These are phyloP conservation scores for Rhinophrynus dorsalis DNA, from an alignment of 2,797 vertebrate species.

Conservation along the genomic window DNA sequence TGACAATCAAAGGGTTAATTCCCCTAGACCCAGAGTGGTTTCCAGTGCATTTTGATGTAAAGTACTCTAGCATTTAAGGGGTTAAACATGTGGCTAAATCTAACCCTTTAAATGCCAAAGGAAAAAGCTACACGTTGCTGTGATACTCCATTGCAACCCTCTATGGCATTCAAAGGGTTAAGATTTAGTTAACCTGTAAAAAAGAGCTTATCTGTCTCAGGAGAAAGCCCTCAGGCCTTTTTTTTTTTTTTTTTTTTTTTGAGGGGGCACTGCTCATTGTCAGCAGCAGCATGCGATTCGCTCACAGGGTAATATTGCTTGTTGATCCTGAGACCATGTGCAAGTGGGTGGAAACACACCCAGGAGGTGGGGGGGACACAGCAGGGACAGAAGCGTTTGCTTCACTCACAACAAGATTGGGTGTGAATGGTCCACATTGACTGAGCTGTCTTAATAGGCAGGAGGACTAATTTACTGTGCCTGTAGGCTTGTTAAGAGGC, in stretches of 20 bases:
- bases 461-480: slow-evolving; percentile 77
- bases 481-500: slow-evolving; percentile 83
- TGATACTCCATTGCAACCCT: too few species aligned
- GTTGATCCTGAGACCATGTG: slow-evolving; percentile 72
- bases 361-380: slow-evolving; percentile 72
- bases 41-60: too few species aligned
- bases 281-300: slow-evolving; percentile 66
- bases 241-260: too few species aligned
- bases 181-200: too few species aligned
- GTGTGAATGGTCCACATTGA: slow-evolving; percentile 81
- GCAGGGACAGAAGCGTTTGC: slow-evolving; percentile 68
- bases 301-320: slow-evolving; percentile 63
- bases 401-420: slow-evolving; percentile 66
- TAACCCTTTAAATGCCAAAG: too few species aligned
- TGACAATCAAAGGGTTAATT: too few species aligned
- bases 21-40: too few species aligned
- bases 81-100: too few species aligned
- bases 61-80: too few species aligned
- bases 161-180: too few species aligned
- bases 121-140: too few species aligned
- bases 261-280: slow-evolving; percentile 52
- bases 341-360: slow-evolving; percentile 75
- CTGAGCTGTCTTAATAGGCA: slow-evolving; percentile 76
- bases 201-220: slow-evolving; percentile 11
- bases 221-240: slow-evolving; percentile 24